phyloP scores from a whole-genome alignment of 2,113 vertebrate species.

The Eulemur macaco region DNA sequence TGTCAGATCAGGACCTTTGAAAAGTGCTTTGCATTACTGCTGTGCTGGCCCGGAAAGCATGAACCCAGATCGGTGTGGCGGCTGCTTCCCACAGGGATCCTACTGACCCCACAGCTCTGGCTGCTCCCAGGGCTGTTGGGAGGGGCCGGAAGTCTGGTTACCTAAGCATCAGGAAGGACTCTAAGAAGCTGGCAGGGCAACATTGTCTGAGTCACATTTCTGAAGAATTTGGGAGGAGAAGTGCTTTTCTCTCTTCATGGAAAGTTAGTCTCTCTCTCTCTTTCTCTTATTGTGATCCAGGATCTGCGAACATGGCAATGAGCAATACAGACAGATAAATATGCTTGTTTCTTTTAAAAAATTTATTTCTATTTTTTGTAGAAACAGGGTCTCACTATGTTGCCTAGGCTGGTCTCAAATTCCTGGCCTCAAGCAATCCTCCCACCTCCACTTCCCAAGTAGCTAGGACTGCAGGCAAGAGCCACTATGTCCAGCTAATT shows the following conservation, averaged over 20 bases:
- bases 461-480: too few relatives aligned
- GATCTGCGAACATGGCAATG: not conserved
- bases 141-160: not conserved
- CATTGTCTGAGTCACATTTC: slow-evolving; percentile 1
- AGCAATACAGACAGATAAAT: not conserved
- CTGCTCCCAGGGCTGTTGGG: not conserved
- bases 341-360: too few relatives aligned
- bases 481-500: too few relatives aligned
- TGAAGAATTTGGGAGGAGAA: slow-evolving; percentile 32
- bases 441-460: too few relatives aligned
- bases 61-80: too few relatives aligned
- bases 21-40: not conserved
- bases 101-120: not conserved
- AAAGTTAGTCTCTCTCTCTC: not conserved
- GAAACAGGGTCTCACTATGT: too few relatives aligned
- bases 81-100: not conserved
- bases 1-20: not conserved
- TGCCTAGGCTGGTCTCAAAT: too few relatives aligned
- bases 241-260: not conserved
- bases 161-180: not conserved
- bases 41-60: not conserved
- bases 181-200: not conserved
- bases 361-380: too few relatives aligned
- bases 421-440: too few relatives aligned
- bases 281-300: not conserved